These are phyloP conservation scores for Hydrotaea cyrtoneurina DNA, from an alignment of 2,888 invertebrate genomes.

Conservation along the genomic window DNA sequence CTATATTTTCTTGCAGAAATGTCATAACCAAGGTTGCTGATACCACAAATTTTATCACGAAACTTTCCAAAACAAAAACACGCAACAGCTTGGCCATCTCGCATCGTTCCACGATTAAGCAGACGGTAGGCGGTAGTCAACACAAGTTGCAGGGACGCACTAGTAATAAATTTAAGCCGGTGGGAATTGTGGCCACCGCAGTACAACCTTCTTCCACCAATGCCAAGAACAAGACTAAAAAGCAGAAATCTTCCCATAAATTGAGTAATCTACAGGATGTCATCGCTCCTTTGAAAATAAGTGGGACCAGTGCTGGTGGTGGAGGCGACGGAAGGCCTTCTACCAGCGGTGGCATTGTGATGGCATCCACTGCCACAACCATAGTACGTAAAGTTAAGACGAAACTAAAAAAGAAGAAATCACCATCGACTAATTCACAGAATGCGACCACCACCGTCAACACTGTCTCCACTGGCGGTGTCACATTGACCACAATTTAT, in stretches of 20 bases:
- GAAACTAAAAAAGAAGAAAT: constrained; percentile 76
- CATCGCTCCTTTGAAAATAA: constrained; percentile 34
- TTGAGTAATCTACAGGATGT: constrained; percentile 39
- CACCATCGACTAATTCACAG: constrained; percentile 50
- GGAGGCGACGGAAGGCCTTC: constrained; percentile 49
- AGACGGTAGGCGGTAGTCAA: constrained; percentile 38
- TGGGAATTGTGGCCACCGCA: constrained; percentile 84
- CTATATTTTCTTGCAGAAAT: constrained; percentile 68
- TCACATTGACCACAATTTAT: constrained; percentile 35
- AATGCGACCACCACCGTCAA: not conserved
- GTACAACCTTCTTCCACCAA: constrained; percentile 70
- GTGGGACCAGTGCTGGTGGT: not conserved
- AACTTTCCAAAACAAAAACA: constrained; percentile 71
- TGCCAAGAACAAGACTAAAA: constrained; percentile 49
- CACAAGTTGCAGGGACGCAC: constrained; percentile 39
- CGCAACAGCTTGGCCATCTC: constrained; percentile 32
- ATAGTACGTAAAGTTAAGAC: constrained; percentile 77
- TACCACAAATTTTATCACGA: constrained; percentile 74
- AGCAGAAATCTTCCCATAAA: constrained; percentile 53
- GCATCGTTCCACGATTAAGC: constrained; percentile 24
- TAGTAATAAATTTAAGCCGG: constrained; percentile 82
- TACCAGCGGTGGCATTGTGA: constrained; percentile 48
- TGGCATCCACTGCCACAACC: constrained; percentile 82
- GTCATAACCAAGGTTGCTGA: constrained; percentile 75
- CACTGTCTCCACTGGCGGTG: not conserved